phyloP scores from a whole-genome alignment of 2,797 vertebrate genomes.

The Macrochelys suwanniensis region DNA sequence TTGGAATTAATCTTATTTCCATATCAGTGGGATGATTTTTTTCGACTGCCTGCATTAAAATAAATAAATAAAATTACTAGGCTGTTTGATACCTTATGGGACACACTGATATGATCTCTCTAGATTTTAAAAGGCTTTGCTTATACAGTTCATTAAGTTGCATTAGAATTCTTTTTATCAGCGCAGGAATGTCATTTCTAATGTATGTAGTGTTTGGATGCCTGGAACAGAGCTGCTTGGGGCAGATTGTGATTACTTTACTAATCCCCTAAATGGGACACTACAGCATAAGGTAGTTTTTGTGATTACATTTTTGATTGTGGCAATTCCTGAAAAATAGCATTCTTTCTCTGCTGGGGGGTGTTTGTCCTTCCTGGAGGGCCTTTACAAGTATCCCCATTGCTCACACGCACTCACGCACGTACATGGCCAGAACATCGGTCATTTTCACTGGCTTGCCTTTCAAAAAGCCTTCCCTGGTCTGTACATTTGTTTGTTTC shows the following conservation, averaged over 20 bases:
- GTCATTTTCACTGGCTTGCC: not conserved
- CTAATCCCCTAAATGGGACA: conserved; percentile 74
- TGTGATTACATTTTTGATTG: conserved; percentile 39
- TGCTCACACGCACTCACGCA: not conserved
- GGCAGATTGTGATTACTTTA: conserved; percentile 68
- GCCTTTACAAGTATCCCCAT: not conserved
- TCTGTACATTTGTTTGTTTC: not conserved
- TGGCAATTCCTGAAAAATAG: conserved; percentile 6
- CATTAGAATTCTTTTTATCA: conserved; percentile 20
- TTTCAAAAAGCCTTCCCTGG: not conserved
- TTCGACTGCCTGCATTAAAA: not conserved
- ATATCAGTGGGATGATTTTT: not conserved
- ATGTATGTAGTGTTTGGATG: not conserved
- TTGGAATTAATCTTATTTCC: conserved; percentile 18
- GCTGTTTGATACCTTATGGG: conserved; percentile 7
- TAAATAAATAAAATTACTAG: conserved; percentile 9
- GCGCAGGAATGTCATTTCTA: conserved; percentile 4
- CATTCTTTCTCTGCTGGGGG: not conserved
- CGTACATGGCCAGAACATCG: fast-evolving
- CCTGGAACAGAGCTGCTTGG: conserved; percentile 34
- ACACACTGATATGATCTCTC: not conserved
- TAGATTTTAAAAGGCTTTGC: conserved; percentile 31
- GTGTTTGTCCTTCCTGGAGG: not conserved
- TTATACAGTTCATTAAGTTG: conserved; percentile 22
- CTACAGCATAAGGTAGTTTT: conserved; percentile 58